Percentiles rank a stretch among this genome's conserved stretches.
Conservation (phyloP, 2,113 vertebrate species). For the Origma solitaria region DNA sequence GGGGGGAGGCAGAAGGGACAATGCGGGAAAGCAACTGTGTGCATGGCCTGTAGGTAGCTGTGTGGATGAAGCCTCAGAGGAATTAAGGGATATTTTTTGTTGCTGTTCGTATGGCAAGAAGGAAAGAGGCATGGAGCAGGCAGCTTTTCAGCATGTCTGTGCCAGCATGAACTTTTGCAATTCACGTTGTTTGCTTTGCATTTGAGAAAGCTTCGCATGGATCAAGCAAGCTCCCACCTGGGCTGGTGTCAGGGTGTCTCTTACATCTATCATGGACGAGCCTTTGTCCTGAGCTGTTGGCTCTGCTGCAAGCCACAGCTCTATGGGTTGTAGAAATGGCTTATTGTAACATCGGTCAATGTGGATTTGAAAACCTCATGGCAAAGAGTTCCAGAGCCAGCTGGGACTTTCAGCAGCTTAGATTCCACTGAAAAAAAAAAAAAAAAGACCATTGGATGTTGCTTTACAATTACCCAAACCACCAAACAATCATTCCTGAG, state of each 20-base stretch:
- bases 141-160: not conserved
- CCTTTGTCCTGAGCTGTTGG: not conserved
- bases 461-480: not conserved
- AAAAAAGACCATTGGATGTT: not conserved
- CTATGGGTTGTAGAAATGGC: not conserved
- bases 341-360: not conserved
- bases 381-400: not conserved
- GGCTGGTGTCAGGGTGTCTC: not conserved
- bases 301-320: not conserved
- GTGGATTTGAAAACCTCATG: not conserved
- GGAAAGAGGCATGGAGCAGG: not conserved
- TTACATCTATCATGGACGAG: not conserved
- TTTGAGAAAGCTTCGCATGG: rapidly evolving
- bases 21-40: rapidly evolving
- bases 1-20: not conserved
- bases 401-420: not conserved
- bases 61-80: not conserved
- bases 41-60: not conserved
- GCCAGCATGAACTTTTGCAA: not conserved
- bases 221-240: not conserved
- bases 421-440: not conserved
- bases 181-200: not conserved
- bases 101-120: not conserved
- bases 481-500: not conserved
- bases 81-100: not conserved